Evolutionary conservation across 53 echinoderm and acorn worm genomes (phyloP), one percentile per base, ranked within the genome.

Genomic region (Actinopyga echinites): DNA sequence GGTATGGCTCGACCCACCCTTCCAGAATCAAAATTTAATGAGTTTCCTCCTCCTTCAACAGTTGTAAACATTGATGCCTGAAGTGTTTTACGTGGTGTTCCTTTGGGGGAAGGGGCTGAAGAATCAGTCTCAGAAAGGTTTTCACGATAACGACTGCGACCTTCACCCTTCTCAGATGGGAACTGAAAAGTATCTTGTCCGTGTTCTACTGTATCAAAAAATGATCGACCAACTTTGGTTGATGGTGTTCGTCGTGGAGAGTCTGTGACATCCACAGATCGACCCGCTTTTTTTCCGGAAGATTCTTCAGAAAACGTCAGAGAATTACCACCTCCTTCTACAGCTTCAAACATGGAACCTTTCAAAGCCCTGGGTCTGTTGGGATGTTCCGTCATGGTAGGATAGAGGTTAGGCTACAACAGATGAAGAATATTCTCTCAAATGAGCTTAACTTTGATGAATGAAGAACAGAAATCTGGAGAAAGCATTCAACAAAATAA

Each of bases 11-110:
- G 69, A 6, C 83, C 65, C 44, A 64, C 29, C 42, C 62, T 56
- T 64, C 87, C 89, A 13, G 90, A 93, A 52, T 89, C 91, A 61
- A 95, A 89, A 29, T 84, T 86, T 24, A 95, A 86, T 3, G 95
- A 95, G 75, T 95, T 95, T 15, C 95, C 95, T 38, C 95, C 95
- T 1, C 95, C 95, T 0, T 95, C 95, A 4, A 95, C 95, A 19
- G 93, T 73, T 3, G 79, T 66, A 55, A 95, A 95, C 82, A 93
- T 73, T 40, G 96, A 93, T 28, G 64, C 86, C 38, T 86, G 86
- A 13, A 77, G 57, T 5, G 64, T 87, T 35, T 82, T 60, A 15
- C 83, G 83, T 10, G 62, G 81, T 2, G 81, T 60, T 13, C 81
- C 81, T 34, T 57, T 21, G 6, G 81, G 81, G 2, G 56, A 56